Evolutionary conservation across 35 echinoderm and acorn worm genomes (phyloP), one percentile per base, ranked within the genome.

Genomic region (Diadema setosum): DNA sequence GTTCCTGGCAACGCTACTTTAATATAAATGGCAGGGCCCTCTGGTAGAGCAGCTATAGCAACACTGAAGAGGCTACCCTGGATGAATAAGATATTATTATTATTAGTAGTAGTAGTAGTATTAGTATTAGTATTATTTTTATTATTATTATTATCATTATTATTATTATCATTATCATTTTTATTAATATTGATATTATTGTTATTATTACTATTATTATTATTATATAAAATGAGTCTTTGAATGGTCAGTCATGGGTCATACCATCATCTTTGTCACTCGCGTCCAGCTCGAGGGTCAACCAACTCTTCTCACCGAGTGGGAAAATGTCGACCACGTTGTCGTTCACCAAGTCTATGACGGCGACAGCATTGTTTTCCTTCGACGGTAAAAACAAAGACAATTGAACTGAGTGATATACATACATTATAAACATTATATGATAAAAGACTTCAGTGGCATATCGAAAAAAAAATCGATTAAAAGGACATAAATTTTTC

Each of bases 351-450:
- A 97, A 45, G 45, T 97, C 91, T 17, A 97, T 61, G 18, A 86
- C 65, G 9, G 91, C 95, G 0, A 97, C 69, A 0, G 95, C 91
- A 36, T 97, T 97, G 63, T 93, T 93, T 87, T 93, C 95, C 95
- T 97, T 17, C 8, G 80, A 75, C n/a, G 42, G 7, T 49, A 30
- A 86, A 91, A 0, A 84, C 32, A 52, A 84, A 49, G 15, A 61
- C 1, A 39, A 75, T n/a, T 8, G 24, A 75, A 75, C n/a, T n/a
- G n/a, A n/a, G n/a, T n/a, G n/a, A n/a, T n/a, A n/a, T n/a, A n/a
- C n/a, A n/a, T n/a, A n/a, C n/a, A n/a, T n/a, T n/a, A n/a, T n/a
- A n/a, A n/a, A n/a, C n/a, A n/a, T n/a, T n/a, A n/a, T n/a, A n/a
- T n/a, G n/a, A n/a, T n/a, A n/a, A n/a, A n/a, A n/a, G n/a, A n/a